phyloP scores from a whole-genome alignment of 2,888 invertebrate species.

The Philopedon plagiatum region DNA sequence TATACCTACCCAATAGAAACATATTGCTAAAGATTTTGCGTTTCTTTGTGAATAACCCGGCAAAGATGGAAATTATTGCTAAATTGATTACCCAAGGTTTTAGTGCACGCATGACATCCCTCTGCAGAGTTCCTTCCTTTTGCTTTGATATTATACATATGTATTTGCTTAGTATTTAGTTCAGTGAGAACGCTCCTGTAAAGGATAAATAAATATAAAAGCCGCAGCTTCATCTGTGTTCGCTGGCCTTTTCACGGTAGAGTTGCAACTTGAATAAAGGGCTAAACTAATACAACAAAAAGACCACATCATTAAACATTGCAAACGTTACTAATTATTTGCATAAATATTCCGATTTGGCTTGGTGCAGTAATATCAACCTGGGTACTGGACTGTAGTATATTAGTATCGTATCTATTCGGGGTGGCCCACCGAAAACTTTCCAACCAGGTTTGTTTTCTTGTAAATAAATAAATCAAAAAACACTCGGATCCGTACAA shows the following conservation, averaged over 20 bases:
- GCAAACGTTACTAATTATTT: conserved; percentile 31
- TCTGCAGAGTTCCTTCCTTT: conserved; percentile 17
- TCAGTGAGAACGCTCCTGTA: neutral
- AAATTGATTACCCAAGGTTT: conserved; percentile 48
- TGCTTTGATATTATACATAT: conserved; percentile 20
- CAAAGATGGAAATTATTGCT: conserved; percentile 21
- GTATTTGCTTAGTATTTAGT: conserved; percentile 6
- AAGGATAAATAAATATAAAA: conserved; percentile 21
- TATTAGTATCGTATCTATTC: no score
- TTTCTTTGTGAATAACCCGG: conserved; percentile 6
- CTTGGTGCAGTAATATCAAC: neutral
- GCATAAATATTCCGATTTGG: neutral
- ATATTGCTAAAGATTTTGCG: neutral
- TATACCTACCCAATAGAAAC: no score
- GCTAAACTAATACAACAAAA: conserved; percentile 27
- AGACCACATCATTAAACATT: conserved; percentile 24
- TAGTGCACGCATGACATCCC: conserved; percentile 35
- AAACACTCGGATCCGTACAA: no score
- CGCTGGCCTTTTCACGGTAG: conserved; percentile 12
- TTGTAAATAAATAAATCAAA: no score
- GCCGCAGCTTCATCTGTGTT: conserved; percentile 1
- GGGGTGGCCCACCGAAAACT: no score
- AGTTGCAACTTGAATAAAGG: conserved; percentile 9
- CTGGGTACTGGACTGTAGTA: no score
- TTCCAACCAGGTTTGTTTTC: no score